Percentiles rank a stretch among this genome's conserved stretches.
These are phyloP conservation scores for Eupithecia subfuscata DNA, from an alignment of 2,888 invertebrate genomes.

Conservation along the genomic window DNA sequence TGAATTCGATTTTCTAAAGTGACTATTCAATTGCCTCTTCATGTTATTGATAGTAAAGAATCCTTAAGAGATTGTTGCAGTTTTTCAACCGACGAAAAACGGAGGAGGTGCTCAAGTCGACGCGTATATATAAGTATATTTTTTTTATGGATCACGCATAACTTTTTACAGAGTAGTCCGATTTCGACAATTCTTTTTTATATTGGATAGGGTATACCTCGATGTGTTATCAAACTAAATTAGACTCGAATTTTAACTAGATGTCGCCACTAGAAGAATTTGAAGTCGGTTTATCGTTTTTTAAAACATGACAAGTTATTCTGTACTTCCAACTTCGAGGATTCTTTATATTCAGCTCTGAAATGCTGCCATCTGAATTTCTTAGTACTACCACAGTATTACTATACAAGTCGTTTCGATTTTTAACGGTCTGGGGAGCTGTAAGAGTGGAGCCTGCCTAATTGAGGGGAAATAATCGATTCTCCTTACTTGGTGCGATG, in stretches of 20 bases:
- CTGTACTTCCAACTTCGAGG: not conserved
- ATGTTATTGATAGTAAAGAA: not conserved
- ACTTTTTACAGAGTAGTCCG: too few relatives aligned
- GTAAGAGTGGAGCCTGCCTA: slow-evolving; percentile 49
- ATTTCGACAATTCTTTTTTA: too few relatives aligned
- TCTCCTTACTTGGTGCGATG: slow-evolving; percentile 47
- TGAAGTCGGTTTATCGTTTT: too few relatives aligned
- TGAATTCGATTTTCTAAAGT: not conserved
- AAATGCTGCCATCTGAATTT: not conserved
- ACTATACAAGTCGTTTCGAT: slow-evolving; percentile 45
- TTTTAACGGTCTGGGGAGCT: slow-evolving; percentile 53
- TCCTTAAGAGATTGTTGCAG: not conserved
- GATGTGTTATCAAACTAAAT: too few relatives aligned
- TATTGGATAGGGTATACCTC: too few relatives aligned
- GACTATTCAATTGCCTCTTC: not conserved
- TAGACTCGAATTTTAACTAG: too few relatives aligned
- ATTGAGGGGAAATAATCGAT: slow-evolving; percentile 62
- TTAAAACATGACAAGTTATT: too few relatives aligned
- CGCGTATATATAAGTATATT: too few relatives aligned
- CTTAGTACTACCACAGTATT: not conserved
- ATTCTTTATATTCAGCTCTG: not conserved
- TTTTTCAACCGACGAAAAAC: too few relatives aligned
- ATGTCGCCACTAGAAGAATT: too few relatives aligned
- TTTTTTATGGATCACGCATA: too few relatives aligned
- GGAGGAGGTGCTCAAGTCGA: too few relatives aligned